Evolutionary conservation across 2,797 vertebrate species (phyloP), one percentile per base, ranked within the genome.

Genomic region (Tadarida brasiliensis): DNA sequence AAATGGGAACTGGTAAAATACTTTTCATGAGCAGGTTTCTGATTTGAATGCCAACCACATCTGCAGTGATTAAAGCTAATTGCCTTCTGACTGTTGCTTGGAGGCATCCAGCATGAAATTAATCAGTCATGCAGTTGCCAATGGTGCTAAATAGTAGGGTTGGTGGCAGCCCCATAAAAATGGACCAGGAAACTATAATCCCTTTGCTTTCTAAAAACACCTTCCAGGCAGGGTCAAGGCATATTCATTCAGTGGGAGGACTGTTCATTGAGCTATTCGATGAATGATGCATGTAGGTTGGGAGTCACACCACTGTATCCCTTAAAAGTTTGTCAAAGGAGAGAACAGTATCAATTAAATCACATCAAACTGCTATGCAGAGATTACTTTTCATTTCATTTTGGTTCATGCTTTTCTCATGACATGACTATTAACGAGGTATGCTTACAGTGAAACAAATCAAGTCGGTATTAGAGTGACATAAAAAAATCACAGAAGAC

Each of bases 151-250:
- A 94, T 83, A 78, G 87, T 96, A 71, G 87, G 20, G 92, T 63
- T 98, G 87, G 70, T 95, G 89, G 59, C 51, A 94, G 67, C 81
- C 93, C 90, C 65, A 92, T 91, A 97, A 67, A 95, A 95, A 95
- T 68, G 77, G 28, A 24, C 33, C 63, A 88, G 81, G 44, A 76
- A 76, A 39, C 73, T 77, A 26, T 76, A 57, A 76, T 93, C 57
- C 26, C 33, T 95, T 90, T 93, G 54, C 73, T 95, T 93, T 83
- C 85, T 78, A 63, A 85, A 91, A 93, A 77, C 65, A 81, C 87
- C 51, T 91, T 94, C 86, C 59, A 89, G 91, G 71, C 24, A 78
- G 74, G 44, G 82, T 80, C 90, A 61, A 67, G n/a, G n/a, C 12
- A 10, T 90, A n/a, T 78, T 94, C 94, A 81, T 88, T 94, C 76